Evolutionary conservation across 2,113 vertebrate species (phyloP).

Genomic region (Bujurquina vittata): DNA sequence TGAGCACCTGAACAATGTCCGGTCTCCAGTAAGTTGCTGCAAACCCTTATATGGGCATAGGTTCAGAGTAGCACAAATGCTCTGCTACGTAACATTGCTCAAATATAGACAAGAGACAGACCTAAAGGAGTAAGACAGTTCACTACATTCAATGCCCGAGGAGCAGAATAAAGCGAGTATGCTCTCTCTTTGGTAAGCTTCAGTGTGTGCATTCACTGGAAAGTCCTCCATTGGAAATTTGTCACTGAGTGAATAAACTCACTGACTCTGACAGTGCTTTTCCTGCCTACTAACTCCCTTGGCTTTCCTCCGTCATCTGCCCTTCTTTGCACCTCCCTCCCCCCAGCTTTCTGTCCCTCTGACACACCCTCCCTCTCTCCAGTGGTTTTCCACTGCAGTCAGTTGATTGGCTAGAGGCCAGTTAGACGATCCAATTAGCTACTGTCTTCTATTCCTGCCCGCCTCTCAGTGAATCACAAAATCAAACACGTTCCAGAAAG

Average conservation of each 20-base stretch:
- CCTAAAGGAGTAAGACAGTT: not conserved
- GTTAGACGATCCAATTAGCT: constrained; percentile 7
- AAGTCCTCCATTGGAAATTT: not conserved
- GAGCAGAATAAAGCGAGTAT: not conserved
- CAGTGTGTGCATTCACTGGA: not conserved
- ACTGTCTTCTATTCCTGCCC: not conserved
- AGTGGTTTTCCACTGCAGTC: constrained; percentile 67
- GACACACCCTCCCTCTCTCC: constrained; percentile 26
- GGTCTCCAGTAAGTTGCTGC: not conserved
- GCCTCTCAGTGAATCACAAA: not conserved
- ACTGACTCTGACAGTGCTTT: not conserved
- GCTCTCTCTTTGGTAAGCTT: not conserved
- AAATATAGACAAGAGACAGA: not conserved
- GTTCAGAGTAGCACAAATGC: not conserved
- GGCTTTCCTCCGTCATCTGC: not conserved
- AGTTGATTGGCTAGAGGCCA: constrained; percentile 42
- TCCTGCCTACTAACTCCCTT: constrained; percentile 6
- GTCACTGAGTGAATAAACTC: not conserved
- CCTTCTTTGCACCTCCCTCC: constrained; percentile 10
- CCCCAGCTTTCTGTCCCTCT: not conserved
- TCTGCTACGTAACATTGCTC: not conserved
- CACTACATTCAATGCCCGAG: not conserved
- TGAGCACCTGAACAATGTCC: not conserved
- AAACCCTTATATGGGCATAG: not conserved
- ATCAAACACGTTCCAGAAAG: not conserved